phyloP scores from a whole-genome alignment of 2,888 invertebrate genomes.

The Siphonodentalium dalli region DNA sequence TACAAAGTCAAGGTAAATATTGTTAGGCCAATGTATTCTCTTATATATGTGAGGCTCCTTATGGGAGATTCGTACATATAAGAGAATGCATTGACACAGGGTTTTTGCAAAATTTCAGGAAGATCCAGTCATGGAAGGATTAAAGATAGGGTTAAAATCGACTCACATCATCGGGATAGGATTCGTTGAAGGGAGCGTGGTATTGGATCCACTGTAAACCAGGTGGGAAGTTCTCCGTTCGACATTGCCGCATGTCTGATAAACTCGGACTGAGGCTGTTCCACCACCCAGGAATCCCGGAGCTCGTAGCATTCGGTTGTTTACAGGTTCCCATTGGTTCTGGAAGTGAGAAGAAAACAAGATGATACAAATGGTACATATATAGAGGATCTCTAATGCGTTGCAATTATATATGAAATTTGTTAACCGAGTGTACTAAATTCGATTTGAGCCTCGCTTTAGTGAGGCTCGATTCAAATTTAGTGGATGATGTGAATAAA shows the following conservation, averaged over 20 bases:
- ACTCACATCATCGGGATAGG: conserved; percentile 82
- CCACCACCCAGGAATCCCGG: conserved; percentile 75
- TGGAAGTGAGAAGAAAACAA: conserved; percentile 21
- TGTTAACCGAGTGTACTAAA: too few species aligned
- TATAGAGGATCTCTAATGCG: too few species aligned
- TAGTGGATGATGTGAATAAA: too few species aligned
- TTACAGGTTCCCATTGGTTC: conserved; percentile 43
- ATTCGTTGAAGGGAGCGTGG: conserved; percentile 84
- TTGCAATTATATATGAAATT: too few species aligned
- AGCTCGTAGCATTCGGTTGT: conserved; percentile 31
- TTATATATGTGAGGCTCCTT: too few species aligned
- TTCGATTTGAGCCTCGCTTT: neutral
- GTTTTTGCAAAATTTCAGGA: neutral
- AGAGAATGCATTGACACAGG: too few species aligned
- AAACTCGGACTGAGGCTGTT: conserved; percentile 80
- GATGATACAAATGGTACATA: neutral
- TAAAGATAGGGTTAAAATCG: neutral
- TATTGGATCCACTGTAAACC: conserved; percentile 89
- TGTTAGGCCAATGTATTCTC: too few species aligned
- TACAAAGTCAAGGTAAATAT: too few species aligned
- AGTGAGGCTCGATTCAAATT: too few species aligned
- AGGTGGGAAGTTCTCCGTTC: conserved; percentile 74
- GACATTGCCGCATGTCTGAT: conserved; percentile 78
- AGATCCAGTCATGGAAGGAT: neutral
- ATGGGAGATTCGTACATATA: too few species aligned